Base-by-base conservation (phyloP, 2,113 vertebrate species). In the Excalfactoria chinensis region DNA sequence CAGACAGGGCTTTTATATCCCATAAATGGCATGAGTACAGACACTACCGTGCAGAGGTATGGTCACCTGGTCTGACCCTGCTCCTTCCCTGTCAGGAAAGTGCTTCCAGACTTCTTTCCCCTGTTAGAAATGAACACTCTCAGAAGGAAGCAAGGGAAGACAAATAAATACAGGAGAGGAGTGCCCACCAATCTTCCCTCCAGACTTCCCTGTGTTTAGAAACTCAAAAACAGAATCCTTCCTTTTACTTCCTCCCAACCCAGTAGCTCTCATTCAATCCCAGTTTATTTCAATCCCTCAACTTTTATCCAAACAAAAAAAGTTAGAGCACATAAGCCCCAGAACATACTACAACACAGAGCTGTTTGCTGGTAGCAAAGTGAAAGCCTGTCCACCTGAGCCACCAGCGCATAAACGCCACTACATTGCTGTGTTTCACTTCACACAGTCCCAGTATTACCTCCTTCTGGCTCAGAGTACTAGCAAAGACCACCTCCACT, bases 261-360 rank as follows among this genome's bases (percentile, higher is more conserved):
- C 17, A 30, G 0, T 26, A 11, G 37, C 30, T 48, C 44, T 75
- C 48, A 26, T 21, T 66, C 23, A 62, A 44, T 26, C 14, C 51
- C n/a, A 56, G 0, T 2, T 13, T 9, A 84, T 4, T 30, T 20
- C 49, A 81, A 63, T 41, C 46, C 51, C 64, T 77, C 51, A 19
- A 23, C 41, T 13, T 62, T 53, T 43, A 73, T 11, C 5, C 34
- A 43, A 5, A 21, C 6, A 26, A 67, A 44, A 25, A 41, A 12
- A 22, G 6, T 32, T 46, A 64, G 37, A 20, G 67, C 9, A 4
- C 21, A 17, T 4, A 32, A 0, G 10, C 8, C n/a, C 40, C 3
- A 59, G 41, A 21, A 80, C 30, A 19, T 0, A 25, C 23, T 2
- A 13, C 18, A 68, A 68, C 20, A 64, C 13, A 32, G 2, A 70